Conservation (phyloP, 2,113 vertebrate species). For the Illadopsis cleaveri region DNA sequence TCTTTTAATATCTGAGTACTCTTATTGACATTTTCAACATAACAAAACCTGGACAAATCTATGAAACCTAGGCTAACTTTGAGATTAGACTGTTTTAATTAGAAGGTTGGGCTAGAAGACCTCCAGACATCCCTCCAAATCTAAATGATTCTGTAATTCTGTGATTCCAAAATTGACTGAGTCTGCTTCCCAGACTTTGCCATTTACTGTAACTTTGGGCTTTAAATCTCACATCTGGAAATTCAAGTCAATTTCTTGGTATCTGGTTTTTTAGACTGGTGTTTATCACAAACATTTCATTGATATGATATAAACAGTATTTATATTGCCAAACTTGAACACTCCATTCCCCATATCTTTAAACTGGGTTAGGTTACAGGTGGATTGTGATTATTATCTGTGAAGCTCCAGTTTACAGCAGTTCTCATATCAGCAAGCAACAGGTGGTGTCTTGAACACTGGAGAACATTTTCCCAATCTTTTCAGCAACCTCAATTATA, state of each 20-base stretch:
- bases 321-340: neutral
- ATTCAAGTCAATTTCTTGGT: neutral
- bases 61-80: neutral
- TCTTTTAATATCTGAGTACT: neutral
- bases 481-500: neutral
- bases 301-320: neutral
- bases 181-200: neutral
- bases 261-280: neutral
- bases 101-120: neutral
- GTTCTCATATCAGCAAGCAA: neutral
- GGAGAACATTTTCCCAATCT: neutral
- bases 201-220: neutral
- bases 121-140: neutral
- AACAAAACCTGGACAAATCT: neutral
- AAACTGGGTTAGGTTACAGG: neutral
- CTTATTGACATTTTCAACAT: neutral
- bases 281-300: neutral
- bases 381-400: neutral
- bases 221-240: neutral
- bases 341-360: neutral
- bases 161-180: neutral
- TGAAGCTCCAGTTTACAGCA: neutral
- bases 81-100: neutral
- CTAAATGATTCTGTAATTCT: neutral
- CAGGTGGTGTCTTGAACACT: neutral